Base-by-base conservation (phyloP, 2,797 vertebrate genomes). In the Etheostoma perlongum region DNA sequence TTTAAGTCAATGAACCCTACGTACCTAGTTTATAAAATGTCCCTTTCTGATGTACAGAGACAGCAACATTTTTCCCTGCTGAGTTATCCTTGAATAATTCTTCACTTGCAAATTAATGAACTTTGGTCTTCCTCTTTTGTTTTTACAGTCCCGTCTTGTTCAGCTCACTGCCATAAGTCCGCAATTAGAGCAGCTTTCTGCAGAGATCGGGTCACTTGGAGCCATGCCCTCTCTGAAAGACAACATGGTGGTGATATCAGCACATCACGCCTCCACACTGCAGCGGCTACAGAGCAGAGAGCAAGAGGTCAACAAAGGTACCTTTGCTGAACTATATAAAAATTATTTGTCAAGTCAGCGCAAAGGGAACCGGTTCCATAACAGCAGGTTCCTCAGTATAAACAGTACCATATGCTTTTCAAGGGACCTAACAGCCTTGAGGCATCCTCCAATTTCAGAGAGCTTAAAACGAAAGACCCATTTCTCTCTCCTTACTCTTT, bases 261-360 rank as follows among this genome's bases (percentile, higher is more conserved):
- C 90, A 5, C 92, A 67, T 80, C 96, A 95, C 52, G 92, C 88
- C n/a, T 76, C 93, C 63, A 89, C 95, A 16, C 64, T 23, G 55
- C 94, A 95, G 91, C 93, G 88, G 69, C 89, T 98, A n/a, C 95
- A 96, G 67, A 86, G 71, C 48, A 19, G 42, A 72, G 92, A 94
- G 18, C 91, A 94, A 19, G 94, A 95, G 70, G 85, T 96, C 60
- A 93, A 91, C 62, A 85, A 92, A 78, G 97, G 98, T 99, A 91
- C 74, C 62, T n/a, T 33, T 49, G 63, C 46, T 44, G 10, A 64
- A 58, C 5, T 2, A 21, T 21, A 51, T 62, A 40, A n/a, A 55
- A 58, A 59, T 69, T 16, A 60, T 63, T 66, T 58, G 6, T 53
- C 2, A 42, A 66, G 53, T 66, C 9, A n/a, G 2, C 36, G 42